Evolutionary conservation across 2,888 invertebrate genomes (phyloP).

Genomic region (Cheiracanthium punctorium): DNA sequence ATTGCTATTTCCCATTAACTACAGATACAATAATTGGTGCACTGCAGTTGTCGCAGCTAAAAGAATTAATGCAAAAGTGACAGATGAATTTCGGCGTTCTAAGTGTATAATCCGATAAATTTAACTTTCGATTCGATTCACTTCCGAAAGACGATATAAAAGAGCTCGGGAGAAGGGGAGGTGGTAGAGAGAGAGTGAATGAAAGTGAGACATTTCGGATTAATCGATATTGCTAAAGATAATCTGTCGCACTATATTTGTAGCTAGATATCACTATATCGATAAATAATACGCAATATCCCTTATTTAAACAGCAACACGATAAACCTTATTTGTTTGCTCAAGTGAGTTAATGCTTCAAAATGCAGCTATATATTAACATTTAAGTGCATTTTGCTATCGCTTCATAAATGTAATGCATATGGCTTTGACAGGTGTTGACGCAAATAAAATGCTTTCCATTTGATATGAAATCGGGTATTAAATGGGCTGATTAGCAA

Average conservation of each 20-base stretch:
- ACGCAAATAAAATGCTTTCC: not conserved
- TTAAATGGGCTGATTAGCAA: not conserved
- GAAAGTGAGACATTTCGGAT: not conserved
- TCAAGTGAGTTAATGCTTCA: not conserved
- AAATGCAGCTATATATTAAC: not conserved
- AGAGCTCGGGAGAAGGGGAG: too few relatives aligned
- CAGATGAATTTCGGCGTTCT: too few relatives aligned
- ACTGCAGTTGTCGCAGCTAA: too few relatives aligned
- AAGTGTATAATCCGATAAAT: too few relatives aligned
- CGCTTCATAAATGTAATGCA: not conserved
- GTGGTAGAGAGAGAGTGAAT: not conserved
- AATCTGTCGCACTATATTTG: not conserved
- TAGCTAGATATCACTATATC: not conserved
- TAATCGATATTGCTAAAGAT: not conserved
- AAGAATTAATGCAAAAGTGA: too few relatives aligned
- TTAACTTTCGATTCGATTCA: too few relatives aligned
- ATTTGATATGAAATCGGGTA: not conserved
- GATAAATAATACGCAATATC: not conserved
- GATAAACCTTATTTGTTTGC: not conserved
- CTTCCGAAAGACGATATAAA: too few relatives aligned
- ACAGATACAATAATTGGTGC: too few relatives aligned
- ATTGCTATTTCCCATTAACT: too few relatives aligned
- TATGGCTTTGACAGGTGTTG: not conserved
- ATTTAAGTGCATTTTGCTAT: not conserved
- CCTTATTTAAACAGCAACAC: not conserved